Conservation (phyloP, 1,140 invertebrate species). For the Rhyzopertha dominica region DNA sequence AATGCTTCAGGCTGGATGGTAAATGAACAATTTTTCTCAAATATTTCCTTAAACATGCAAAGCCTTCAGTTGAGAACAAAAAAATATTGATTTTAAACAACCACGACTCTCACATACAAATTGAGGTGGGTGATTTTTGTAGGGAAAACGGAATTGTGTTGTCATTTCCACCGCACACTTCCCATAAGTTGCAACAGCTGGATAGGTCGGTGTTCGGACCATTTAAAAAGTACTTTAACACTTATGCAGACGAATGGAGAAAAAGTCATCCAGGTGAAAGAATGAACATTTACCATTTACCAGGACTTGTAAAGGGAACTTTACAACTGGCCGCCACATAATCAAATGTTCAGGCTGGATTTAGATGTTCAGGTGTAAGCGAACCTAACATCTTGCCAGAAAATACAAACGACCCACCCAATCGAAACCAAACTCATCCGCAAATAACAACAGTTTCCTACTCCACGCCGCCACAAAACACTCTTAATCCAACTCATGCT, state of each 20-base stretch:
- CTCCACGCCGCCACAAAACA: neutral
- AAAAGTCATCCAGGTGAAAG: constrained; percentile 1
- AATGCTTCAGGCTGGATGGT: too few relatives aligned
- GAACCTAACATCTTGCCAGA: neutral
- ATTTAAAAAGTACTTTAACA: constrained; percentile 2
- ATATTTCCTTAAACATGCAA: too few relatives aligned
- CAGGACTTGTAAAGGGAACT: neutral
- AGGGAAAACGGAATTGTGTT: constrained; percentile 31
- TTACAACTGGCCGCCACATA: constrained; percentile 29
- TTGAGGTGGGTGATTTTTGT: constrained; percentile 30
- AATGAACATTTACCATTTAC: constrained; percentile 6
- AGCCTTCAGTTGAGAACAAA: too few relatives aligned
- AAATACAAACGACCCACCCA: neutral
- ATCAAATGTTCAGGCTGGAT: constrained; percentile 36
- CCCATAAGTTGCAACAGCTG: constrained; percentile 40
- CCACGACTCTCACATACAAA: too few relatives aligned
- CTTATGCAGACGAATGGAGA: neutral
- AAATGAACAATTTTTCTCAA: too few relatives aligned
- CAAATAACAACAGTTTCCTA: neutral
- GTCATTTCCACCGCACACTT: constrained; percentile 40
- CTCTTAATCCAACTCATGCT: too few relatives aligned
- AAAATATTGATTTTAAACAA: too few relatives aligned
- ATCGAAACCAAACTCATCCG: neutral
- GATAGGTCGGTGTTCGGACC: too few relatives aligned
- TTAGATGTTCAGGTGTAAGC: constrained; percentile 26